Base-by-base conservation (phyloP, 2,797 vertebrate genomes). In the Trachurus trachurus region DNA sequence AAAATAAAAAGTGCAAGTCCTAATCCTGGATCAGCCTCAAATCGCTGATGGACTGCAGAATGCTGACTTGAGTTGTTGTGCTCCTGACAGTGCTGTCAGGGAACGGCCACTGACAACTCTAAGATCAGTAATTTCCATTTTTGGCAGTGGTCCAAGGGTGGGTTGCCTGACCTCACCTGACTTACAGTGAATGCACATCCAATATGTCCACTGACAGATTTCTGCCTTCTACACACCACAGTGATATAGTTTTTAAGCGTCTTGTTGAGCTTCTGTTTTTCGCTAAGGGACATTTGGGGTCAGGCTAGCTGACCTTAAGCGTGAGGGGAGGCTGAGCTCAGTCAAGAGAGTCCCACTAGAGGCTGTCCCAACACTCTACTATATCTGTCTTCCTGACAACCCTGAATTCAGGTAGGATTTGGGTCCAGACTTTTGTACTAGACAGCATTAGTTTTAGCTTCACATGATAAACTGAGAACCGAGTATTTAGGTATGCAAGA, bases 241-340 rank as follows among this genome's bases (percentile, higher is more conserved):
- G 16, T 58, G n/a, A 61, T 62, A 53, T 65, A 4, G 29, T 58
- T 61, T 64, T 57, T 37, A 16, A 5, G 4, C 42, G 11, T 64
- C 62, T 42, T 54, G 29, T 66, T 58, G 50, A 56, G n/a, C 42
- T 58, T 71, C 19, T 66, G 2, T 49, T 80, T 10, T 12, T 72
- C 44, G 9, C 17, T 3, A 13, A 44, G 67, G 78, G 62, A 65
- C 31, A 71, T 9, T 44, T 78, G 15, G 29, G 64, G 64, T 86
- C 37, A 67, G 60, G 56, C 53, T 58, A 31, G 40, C 58, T 71
- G 62, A 78, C 71, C 69, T 83, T 84, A 84, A 65, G 56, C 85
- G 6, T 73, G 79, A 65, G 44, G 6, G 64, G 42, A 82, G 31
- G 22, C 39, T 40, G 56, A 74, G 59, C 75, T 76, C 64, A 71